Percentiles rank a stretch among this genome's conserved stretches.
Conservation (phyloP, 2,797 vertebrate genomes). For the Nannoperca obscura region DNA sequence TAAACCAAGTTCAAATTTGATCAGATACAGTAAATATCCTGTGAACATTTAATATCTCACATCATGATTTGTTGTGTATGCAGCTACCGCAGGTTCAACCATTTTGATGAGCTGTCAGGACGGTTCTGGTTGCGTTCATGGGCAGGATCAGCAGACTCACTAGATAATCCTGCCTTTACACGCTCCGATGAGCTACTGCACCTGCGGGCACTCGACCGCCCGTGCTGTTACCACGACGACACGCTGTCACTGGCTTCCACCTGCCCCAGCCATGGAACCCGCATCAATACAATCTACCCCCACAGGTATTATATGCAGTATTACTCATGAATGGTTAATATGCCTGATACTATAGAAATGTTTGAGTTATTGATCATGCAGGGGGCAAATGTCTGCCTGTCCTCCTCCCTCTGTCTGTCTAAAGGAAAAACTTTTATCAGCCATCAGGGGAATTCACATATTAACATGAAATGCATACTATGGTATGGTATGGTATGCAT, state of each 20-base stretch:
- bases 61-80: constrained; percentile 21
- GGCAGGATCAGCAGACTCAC: constrained; percentile 87
- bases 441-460: neutral
- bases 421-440: neutral
- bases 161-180: constrained; percentile 91
- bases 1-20: neutral
- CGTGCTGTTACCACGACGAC: constrained; percentile 89
- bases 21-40: neutral
- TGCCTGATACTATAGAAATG: neutral
- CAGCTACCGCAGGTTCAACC: constrained; percentile 93
- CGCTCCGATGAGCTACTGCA: constrained; percentile 91
- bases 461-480: constrained; percentile 5
- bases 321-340: neutral
- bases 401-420: neutral
- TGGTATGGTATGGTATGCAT: neutral
- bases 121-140: constrained; percentile 90
- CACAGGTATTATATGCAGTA: constrained; percentile 72
- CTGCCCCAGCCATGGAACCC: constrained; percentile 81
- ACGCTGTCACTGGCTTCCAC: constrained; percentile 72
- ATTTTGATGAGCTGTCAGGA: constrained; percentile 91
- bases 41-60: neutral
- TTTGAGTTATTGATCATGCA: neutral
- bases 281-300: constrained; percentile 84
- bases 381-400: neutral
- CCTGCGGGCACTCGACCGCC: constrained; percentile 85